Evolutionary conservation across 2,888 invertebrate species (phyloP), one percentile per base, ranked within the genome.

Genomic region (Fragum sueziense): DNA sequence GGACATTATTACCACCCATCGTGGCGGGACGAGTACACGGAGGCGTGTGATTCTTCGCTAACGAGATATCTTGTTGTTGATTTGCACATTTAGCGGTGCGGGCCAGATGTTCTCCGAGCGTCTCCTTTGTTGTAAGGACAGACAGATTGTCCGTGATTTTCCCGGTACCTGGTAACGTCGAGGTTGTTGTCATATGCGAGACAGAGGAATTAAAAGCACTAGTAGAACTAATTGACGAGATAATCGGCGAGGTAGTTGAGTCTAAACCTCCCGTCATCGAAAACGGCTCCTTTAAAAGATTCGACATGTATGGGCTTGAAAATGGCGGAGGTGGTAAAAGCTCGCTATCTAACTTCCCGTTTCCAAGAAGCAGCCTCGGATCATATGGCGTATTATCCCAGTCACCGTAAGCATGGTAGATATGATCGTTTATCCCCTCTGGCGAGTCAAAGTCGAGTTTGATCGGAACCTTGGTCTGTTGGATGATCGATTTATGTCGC

Each of bases 321-420:
- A 89, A 87, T 0, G 91, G 90, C n/a, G 91, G 86, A 7, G 90
- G 89, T 1, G 89, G 88, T n/a, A 91, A 86, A 17, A 91, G 82
- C 37, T 91, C 91, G 69, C 88, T 88, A 41, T 87, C 87, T 41
- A 85, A 85, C 73, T 87, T 86, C 27, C 85, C 80, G n/a, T 90
- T 74, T 17, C 85, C 88, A 14, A 91, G 72, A 70, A 91, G 85
- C 31, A 91, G 86, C 72, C 87, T 81, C 27, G 88, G 84, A 78
- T 92, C 90, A 68, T 88, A 90, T 37, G 65, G 22, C 1, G 88
- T 79, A 71, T 91, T 92, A 73, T 93, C 93, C 92, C 92, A 92
- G 61, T 92, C 92, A 37, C 91, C 90, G 70, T 91, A 92, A 0
- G 92, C 89, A 86, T 91, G 89, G 71, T 91, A 91, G 34, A 91